These are phyloP conservation scores for Galeopsomyia nigrocyanea DNA, from an alignment of 2,888 invertebrate species.

Conservation along the genomic window DNA sequence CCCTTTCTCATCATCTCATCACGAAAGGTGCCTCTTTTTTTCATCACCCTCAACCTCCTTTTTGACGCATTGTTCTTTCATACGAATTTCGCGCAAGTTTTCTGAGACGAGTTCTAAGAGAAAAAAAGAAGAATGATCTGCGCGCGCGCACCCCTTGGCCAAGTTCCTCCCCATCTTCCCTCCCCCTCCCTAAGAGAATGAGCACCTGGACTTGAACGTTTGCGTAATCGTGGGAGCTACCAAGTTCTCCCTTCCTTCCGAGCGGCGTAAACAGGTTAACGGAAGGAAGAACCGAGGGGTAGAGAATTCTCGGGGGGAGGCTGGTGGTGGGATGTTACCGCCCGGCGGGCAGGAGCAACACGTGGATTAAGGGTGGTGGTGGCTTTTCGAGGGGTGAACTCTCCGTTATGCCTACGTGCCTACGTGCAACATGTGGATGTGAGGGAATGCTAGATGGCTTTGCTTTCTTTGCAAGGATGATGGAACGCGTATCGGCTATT, in stretches of 20 bases:
- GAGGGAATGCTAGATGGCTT: background rate
- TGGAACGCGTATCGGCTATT: no score
- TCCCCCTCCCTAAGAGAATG: background rate
- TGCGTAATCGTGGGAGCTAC: slow-evolving; percentile 47
- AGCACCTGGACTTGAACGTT: slow-evolving; percentile 29
- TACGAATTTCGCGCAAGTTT: no score
- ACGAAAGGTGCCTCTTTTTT: no score
- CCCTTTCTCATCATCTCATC: no score
- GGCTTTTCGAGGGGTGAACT: background rate
- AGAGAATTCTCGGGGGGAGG: slow-evolving; percentile 9
- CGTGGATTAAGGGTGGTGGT: slow-evolving; percentile 30
- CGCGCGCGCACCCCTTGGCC: no score
- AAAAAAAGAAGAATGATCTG: no score
- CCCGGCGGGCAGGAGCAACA: slow-evolving; percentile 30
- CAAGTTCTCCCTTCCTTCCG: slow-evolving; percentile 9
- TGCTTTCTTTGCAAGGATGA: no score
- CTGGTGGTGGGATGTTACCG: slow-evolving; percentile 20
- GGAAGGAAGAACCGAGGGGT: slow-evolving; percentile 39
- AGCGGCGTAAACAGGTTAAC: slow-evolving; percentile 43
- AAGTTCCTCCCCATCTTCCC: no score
- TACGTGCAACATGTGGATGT: slow-evolving; percentile 27
- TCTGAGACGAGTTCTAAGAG: no score
- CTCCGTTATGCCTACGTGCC: background rate
- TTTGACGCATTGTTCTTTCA: no score
- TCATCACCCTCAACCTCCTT: no score